Base-by-base conservation (phyloP, 2,888 invertebrate species). In the Cataglyphis cursor region DNA sequence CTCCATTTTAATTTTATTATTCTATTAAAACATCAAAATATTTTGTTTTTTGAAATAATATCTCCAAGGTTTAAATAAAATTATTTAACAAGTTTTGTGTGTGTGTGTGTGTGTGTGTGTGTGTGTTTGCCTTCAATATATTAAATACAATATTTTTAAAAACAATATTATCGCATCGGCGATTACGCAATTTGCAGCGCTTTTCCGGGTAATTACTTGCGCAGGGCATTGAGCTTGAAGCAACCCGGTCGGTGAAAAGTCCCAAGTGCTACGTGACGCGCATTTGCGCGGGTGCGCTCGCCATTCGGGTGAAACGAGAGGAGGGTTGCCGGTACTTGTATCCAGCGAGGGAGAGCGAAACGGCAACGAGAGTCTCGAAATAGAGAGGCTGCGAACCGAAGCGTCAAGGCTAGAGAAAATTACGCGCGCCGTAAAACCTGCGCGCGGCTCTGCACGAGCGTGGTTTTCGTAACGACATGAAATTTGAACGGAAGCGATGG, bases 311-410 rank as follows among this genome's bases (percentile, higher is more conserved):
- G 61, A 80, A 88, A 88, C 81, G 83, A 68, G 85, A 62, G 76
- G 51, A 78, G 82, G 68, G 80, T 73, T 85, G 31, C 3, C 31
- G 21, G 83, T 66, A n/a, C 78, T 83, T 82, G 83, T 82, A 88
- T 89, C 84, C 85, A 81, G 78, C 86, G 85, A 84, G 86, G 85
- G 82, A 87, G 85, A 90, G 84, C 28, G 35, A 54, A 59, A 78
- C 31, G 21, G 12, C 59, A 12, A 76, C 15, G 70, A 61, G 62
- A 48, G 65, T 38, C 83, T 75, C 76, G 84, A 90, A 89, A 90
- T 88, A 90, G 89, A 85, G 68, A 70, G 80, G 72, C 85, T 80
- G 87, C 88, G 84, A 84, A 87, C 75, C 82, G 78, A 48, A 73
- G 62, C 62, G 72, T 15, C 83, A 86, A 80, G 86, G 83, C 72